Conservation (phyloP, 1,140 invertebrate genomes). For the Megalonaias nervosa region DNA sequence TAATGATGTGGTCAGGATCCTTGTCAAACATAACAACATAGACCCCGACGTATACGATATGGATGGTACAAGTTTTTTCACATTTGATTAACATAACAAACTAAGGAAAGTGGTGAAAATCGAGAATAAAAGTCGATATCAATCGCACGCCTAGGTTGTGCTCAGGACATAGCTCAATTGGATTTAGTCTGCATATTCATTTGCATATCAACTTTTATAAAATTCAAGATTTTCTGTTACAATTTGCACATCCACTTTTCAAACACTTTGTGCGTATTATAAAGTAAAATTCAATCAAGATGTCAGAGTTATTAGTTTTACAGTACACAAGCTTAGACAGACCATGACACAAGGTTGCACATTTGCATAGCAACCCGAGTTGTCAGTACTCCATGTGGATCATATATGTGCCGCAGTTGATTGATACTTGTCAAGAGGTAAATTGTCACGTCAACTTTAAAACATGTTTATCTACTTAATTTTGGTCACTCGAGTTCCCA, state of each 20-base stretch:
- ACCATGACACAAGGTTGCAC: too few species aligned
- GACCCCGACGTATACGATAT: slow-evolving; percentile 61
- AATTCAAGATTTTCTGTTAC: neutral
- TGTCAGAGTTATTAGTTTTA: too few species aligned
- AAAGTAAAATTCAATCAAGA: too few species aligned
- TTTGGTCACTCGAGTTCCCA: too few species aligned
- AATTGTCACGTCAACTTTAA: too few species aligned
- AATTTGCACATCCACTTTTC: neutral
- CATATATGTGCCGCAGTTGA: too few species aligned
- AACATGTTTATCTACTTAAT: too few species aligned
- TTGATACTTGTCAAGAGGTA: too few species aligned
- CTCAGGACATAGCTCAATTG: neutral
- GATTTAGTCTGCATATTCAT: neutral
- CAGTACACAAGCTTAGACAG: too few species aligned
- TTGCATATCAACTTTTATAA: neutral
- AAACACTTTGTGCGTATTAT: neutral
- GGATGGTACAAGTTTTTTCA: slow-evolving; percentile 43
- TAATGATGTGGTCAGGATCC: slow-evolving; percentile 62
- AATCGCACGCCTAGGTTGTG: neutral
- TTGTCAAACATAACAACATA: slow-evolving; percentile 60
- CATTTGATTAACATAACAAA: neutral
- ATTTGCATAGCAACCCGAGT: too few species aligned
- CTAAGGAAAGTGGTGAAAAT: neutral
- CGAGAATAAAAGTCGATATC: neutral
- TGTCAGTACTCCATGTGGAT: too few species aligned